Evolutionary conservation across 2,113 vertebrate species (phyloP).

Genomic region (Labeo rohita): DNA sequence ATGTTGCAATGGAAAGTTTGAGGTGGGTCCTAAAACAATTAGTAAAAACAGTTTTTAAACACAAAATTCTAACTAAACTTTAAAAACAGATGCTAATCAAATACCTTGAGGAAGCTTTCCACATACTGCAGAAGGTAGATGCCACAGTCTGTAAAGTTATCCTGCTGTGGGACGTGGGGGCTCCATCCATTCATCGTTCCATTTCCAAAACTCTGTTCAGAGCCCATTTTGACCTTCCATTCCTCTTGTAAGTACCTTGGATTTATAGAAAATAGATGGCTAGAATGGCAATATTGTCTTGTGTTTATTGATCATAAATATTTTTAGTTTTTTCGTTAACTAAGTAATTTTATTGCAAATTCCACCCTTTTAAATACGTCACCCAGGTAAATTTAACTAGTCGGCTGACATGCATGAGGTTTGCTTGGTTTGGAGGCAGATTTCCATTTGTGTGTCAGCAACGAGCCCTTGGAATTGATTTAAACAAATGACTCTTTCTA

Average conservation of each 20-base stretch:
- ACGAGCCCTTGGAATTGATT: neutral
- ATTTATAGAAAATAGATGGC: neutral
- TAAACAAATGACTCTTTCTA: slow-evolving; percentile 6
- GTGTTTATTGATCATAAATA: neutral
- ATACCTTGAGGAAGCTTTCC: slow-evolving; percentile 89
- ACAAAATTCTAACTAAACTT: neutral
- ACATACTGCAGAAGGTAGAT: slow-evolving; percentile 88
- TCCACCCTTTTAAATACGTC: neutral
- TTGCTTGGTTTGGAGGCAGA: neutral
- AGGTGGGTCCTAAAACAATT: slow-evolving; percentile 78
- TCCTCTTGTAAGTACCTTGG: slow-evolving; percentile 87
- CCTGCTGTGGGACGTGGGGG: slow-evolving; percentile 87
- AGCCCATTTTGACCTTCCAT: slow-evolving; percentile 86
- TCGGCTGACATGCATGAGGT: neutral
- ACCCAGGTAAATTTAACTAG: neutral
- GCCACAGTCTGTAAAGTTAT: slow-evolving; percentile 89
- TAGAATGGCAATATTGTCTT: neutral
- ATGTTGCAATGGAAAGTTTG: slow-evolving; percentile 82
- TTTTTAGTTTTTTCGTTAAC: neutral
- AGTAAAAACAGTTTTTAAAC: neutral
- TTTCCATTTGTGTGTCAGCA: neutral
- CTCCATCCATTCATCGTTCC: slow-evolving; percentile 86
- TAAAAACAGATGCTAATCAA: neutral
- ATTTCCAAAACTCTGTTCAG: slow-evolving; percentile 85
- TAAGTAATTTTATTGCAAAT: neutral